A percentile compares a stretch with the other conserved stretches of the same genome.
phyloP scores from a whole-genome alignment of 2,888 invertebrate genomes.

The Scaptomyza parva region DNA sequence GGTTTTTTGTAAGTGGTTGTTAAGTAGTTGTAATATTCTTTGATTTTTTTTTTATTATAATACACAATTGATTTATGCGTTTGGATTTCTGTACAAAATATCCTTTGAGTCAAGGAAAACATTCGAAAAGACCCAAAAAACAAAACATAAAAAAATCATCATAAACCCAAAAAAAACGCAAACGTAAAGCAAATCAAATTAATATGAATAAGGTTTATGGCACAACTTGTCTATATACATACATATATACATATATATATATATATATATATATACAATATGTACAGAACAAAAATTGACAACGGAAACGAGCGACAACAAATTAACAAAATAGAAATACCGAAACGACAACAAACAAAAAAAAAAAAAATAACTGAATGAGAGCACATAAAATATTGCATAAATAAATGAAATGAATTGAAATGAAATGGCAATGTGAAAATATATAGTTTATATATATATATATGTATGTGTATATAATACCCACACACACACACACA shows the following conservation, averaged over 20 bases:
- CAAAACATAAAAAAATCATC: conserved; percentile 37
- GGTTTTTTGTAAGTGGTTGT: conserved; percentile 40
- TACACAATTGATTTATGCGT: conserved; percentile 52
- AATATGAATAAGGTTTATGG: conserved; percentile 75
- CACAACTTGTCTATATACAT: conserved; percentile 50
- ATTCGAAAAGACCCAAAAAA: conserved; percentile 9
- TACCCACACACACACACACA: too few species aligned
- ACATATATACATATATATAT: conserved; percentile 29
- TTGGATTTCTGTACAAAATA: conserved; percentile 45
- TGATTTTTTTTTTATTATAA: conserved; percentile 52
- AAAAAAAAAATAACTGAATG: conserved; percentile 57
- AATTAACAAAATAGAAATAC: conserved; percentile 59
- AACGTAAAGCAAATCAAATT: conserved; percentile 65
- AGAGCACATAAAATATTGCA: conserved; percentile 77
- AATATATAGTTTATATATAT: conserved; percentile 51
- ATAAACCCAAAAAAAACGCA: conserved; percentile 54
- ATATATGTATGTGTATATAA: conserved; percentile 25
- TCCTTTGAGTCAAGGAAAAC: conserved; percentile 34
- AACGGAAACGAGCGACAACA: conserved; percentile 63
- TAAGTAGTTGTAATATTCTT: conserved; percentile 40
- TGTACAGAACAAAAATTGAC: conserved; percentile 60
- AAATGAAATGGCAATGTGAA: conserved; percentile 77
- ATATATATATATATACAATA: conserved; percentile 37
- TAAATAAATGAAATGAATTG: conserved; percentile 79
- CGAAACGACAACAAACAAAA: background rate